phyloP scores from a whole-genome alignment of 2,888 invertebrate genomes.

The Neoaliturus tenellus region DNA sequence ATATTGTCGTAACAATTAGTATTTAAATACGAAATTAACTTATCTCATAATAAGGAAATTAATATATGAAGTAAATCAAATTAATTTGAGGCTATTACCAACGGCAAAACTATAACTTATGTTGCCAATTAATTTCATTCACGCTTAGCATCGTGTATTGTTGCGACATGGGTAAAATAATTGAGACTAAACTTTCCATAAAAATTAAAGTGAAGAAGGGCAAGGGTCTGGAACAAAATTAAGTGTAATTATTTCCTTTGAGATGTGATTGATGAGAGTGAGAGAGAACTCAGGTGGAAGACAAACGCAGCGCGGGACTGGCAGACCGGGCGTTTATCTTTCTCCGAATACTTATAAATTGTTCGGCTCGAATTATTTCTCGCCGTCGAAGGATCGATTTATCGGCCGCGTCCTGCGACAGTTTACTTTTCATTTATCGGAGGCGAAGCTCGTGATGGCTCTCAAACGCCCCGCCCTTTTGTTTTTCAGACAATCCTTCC shows the following conservation, averaged over 20 bases:
- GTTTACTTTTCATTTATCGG: constrained; percentile 46
- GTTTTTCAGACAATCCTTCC: constrained; percentile 27
- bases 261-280: constrained; percentile 20
- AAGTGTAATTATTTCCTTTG: constrained; percentile 23
- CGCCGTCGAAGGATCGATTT: constrained; percentile 22
- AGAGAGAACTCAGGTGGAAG: neutral
- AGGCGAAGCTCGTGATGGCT: constrained; percentile 21
- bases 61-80: too few species aligned
- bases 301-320: neutral
- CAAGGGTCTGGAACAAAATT: neutral
- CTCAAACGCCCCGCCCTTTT: constrained; percentile 25
- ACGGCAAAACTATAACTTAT: too few species aligned
- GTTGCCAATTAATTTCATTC: too few species aligned
- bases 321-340: neutral
- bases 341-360: constrained; percentile 32
- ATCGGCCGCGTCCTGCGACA: constrained; percentile 25
- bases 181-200: neutral
- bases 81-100: too few species aligned
- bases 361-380: constrained; percentile 28
- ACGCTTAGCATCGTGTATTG: too few species aligned
- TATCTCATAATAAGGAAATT: too few species aligned
- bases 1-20: too few species aligned
- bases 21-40: too few species aligned
- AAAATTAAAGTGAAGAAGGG: neutral
- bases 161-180: neutral